Conservation (phyloP, 2,888 invertebrate species). For the Ichneumoninae sp. region DNA sequence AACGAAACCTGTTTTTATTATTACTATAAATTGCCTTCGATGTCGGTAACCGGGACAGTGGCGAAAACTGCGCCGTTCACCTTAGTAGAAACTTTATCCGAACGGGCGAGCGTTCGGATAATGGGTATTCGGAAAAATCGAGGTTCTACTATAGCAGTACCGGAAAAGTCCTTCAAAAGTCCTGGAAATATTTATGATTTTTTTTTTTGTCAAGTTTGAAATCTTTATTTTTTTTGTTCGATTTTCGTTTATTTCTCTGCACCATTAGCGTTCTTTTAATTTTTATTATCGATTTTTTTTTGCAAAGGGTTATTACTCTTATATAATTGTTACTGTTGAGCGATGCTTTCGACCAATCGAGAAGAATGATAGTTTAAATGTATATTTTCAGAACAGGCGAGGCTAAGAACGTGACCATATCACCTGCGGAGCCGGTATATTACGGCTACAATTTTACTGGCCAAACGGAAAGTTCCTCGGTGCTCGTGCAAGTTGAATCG, state of each 20-base stretch:
- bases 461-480: constrained; percentile 83
- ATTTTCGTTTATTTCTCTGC: not conserved
- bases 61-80: too few relatives aligned
- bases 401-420: constrained; percentile 77
- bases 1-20: too few relatives aligned
- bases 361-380: constrained; percentile 7
- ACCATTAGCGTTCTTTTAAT: not conserved
- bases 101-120: too few relatives aligned
- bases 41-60: too few relatives aligned
- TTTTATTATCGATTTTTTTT: not conserved
- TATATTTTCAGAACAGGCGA: constrained; percentile 71
- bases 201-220: too few relatives aligned
- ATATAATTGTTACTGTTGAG: not conserved
- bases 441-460: constrained; percentile 87
- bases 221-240: too few relatives aligned
- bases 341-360: not conserved
- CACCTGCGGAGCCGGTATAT: constrained; percentile 88
- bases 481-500: constrained; percentile 88
- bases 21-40: too few relatives aligned
- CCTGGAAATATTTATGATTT: too few relatives aligned
- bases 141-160: too few relatives aligned
- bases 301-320: not conserved
- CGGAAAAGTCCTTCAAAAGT: too few relatives aligned
- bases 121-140: too few relatives aligned
- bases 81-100: too few relatives aligned